Base-by-base conservation (phyloP, 37 sponge, comb jelly and placozoan genomes). In the Diacarnus erythraeanus region DNA sequence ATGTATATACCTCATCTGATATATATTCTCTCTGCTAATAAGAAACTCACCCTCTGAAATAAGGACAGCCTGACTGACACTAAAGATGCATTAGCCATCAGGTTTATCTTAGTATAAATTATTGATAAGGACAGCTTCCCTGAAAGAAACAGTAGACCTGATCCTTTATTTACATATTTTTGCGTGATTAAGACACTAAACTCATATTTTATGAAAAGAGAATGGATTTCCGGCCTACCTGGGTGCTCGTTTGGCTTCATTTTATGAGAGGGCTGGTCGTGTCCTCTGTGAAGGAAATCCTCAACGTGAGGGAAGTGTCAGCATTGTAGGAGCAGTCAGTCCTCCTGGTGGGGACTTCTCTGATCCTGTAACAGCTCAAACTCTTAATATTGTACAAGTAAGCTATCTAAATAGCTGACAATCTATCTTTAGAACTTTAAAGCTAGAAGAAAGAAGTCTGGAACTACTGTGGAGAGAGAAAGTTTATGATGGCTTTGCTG, bases 261-360 rank as follows among this genome's bases (percentile, higher is more conserved):
- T 98, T 96, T 98, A 98, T 59, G 99, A 98, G 84, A 81, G 99
- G 42, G 99, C 99, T 30, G 99, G 99, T 39, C 82, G 91, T n/a
- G 91, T 91, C 38, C 42, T 76, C 17, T 98, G 99, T 70, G 75
- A 85, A 9, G 99, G 99, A 21, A 98, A 95, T 74, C 99, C 99
- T 27, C 40, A 34, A 21, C 70, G 99, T 42, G 94, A 95, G 75
- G 99, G 99, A 18, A 95, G 96, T 95, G 99, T 98, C 27, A 98
- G 91, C 56, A 95, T 98, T 69, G 99, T 98, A 40, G 99, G 99
- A 4, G 99, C 99, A 54, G 99, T 98, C 34, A 94, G 95, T 23
- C 99, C 99, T 65, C 99, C 99, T 60, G 99, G 99, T 41, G 99
- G 99, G 3, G 99, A 98, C 83, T 98, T 98, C 86, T 90, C 99